Evolutionary conservation across 2,113 vertebrate genomes (phyloP), one percentile per base, ranked within the genome.

Genomic region (Chunga burmeisteri): DNA sequence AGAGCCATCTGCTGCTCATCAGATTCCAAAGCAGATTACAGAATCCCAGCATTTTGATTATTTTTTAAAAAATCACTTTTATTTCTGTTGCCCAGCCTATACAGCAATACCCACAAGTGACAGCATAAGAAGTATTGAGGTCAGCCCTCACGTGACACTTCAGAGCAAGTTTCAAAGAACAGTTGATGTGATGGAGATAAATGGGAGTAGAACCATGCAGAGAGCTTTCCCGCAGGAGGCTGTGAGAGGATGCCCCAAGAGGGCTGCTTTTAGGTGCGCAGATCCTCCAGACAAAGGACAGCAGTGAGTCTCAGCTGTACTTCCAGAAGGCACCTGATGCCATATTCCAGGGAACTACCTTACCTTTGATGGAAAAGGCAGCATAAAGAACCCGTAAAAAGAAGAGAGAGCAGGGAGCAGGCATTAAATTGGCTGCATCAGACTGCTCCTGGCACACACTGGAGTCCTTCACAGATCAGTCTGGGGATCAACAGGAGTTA

Each of bases 1-100:
- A 1, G 53, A 95, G 96, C 94, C 97, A 97, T 96, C 98, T 98
- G 98, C 97, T 97, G 98, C 97, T 98, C 93, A 61, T 97, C 97
- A 96, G 62, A 36, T 32, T 61, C 98, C 98, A 79, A 98, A 98
- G 98, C 93, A 97, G 90, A 97, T 97, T 96, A 98, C 97, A 96
- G 87, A 95, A 91, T 14, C 26, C 0, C 17, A 23, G 80, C 11
- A 70, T 2, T 52, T 8, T 3, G 49, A 26, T 44, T 65, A 6
- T 7, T 42, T 16, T 44, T n/a, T 19, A 42, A 10, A 16, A 14
- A 68, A 36, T 13, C 0, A 1, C 7, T 62, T 23, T 13, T 9
- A 4, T 87, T 66, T n/a, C 82, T 46, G 38, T 13, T 59, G 30
- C 73, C 40, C 44, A 42, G 68, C 19, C 18, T 17, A 8, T 8